Base-by-base conservation (phyloP, 2,888 invertebrate genomes). In the Athetis lepigone region DNA sequence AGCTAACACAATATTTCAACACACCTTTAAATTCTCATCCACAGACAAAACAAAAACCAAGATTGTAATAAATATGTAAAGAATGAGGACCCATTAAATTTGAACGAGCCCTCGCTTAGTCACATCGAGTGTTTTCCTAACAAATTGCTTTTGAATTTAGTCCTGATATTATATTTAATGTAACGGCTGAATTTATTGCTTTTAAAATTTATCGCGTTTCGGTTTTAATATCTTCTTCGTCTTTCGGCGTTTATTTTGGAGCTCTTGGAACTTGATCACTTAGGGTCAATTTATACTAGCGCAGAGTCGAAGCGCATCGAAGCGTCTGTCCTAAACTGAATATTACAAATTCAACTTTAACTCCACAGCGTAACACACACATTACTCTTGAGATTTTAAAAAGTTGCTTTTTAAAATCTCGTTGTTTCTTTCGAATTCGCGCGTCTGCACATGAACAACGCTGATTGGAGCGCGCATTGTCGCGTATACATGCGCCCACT, bases 121-220 rank as follows among this genome's bases (percentile, higher is more conserved):
- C 33, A 36, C 51, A 49, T 67, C 9, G 61, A 78, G 65, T 75
- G 75, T 71, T 80, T 80, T 54, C 47, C 36, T 66, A 78, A 78
- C 63, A 68, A 78, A 78, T 80, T 80, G 70, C 76, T 60, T 60
- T 27, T 54, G 59, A 75, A 66, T 77, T 70, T 27, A 54, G 62
- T 61, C 62, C 8, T 51, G 40, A 55, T 75, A 70, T 75, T 70
- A 70, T 61, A 70, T 61, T 75, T 70, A 75, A 60, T 47, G 64
- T 75, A 33, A 75, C 25, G 52, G 7, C 23, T 25, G 40, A 61
- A 70, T 72, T 56, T 76, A 65, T 70, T 51, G 23, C 76, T 60
- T 61, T 60, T 40, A 37, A 49, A 55, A 69, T 60, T 74, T 52
- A 68, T 59, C 21, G 43, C 43, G 29, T 8, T 37, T 39, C 11